Evolutionary conservation across 2,797 vertebrate species (phyloP).

Genomic region (Pseudochaenichthys georgianus): DNA sequence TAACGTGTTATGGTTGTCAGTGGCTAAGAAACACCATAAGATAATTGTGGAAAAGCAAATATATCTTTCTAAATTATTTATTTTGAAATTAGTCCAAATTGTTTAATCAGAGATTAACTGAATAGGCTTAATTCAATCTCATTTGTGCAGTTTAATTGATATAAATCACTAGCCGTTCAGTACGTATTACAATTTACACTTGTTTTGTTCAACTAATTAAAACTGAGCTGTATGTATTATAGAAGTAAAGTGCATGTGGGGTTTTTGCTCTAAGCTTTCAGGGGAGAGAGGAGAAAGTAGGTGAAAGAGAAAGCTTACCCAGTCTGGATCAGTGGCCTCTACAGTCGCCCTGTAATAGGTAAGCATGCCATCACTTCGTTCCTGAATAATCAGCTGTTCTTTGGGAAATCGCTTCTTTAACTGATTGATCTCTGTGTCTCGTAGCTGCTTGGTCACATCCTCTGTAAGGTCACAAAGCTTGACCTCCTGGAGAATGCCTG

Average conservation of each 20-base stretch:
- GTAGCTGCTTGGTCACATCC: slow-evolving; percentile 76
- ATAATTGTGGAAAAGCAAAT: neutral
- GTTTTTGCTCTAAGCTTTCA: neutral
- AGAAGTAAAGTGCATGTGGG: neutral
- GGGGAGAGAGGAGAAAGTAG: neutral
- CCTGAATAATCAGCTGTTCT: slow-evolving; percentile 87
- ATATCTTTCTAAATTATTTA: neutral
- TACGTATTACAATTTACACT: slow-evolving; percentile 6
- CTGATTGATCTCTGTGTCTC: slow-evolving; percentile 85
- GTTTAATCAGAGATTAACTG: slow-evolving; percentile 29
- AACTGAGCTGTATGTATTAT: neutral
- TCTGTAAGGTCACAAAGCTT: slow-evolving; percentile 83
- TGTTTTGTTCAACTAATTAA: neutral
- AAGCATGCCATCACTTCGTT: slow-evolving; percentile 84
- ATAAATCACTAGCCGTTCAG: neutral
- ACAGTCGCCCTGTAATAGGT: slow-evolving; percentile 85
- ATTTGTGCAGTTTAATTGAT: slow-evolving; percentile 1
- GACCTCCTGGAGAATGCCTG: slow-evolving; percentile 67
- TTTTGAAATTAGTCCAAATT: slow-evolving; percentile 5
- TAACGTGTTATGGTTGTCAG: neutral
- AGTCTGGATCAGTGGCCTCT: slow-evolving; percentile 87
- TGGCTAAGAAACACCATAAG: neutral
- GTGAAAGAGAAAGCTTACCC: slow-evolving; percentile 74
- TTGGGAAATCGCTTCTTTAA: slow-evolving; percentile 86
- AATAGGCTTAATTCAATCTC: slow-evolving; percentile 19